Percentiles rank a stretch among this genome's conserved stretches.
Evolutionary conservation across 2,888 invertebrate species (phyloP).

Genomic region (Cheilosia variabilis): DNA sequence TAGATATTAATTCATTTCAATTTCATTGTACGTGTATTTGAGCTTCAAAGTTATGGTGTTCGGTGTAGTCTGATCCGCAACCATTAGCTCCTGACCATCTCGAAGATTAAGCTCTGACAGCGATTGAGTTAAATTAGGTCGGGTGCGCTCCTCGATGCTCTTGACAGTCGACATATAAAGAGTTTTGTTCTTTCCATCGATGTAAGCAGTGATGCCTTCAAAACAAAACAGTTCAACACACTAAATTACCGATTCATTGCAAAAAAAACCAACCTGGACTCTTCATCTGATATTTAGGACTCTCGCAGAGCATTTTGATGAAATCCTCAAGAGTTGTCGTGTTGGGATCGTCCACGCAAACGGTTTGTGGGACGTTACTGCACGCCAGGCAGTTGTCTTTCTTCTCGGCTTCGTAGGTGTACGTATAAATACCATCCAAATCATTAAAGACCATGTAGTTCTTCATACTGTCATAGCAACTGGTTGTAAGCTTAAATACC

Average conservation of each 20-base stretch:
- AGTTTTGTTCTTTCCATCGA: conserved; percentile 94
- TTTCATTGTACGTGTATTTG: conserved; percentile 87
- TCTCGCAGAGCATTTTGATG: conserved; percentile 91
- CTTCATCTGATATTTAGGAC: conserved; percentile 93
- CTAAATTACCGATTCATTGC: background rate
- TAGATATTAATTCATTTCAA: conserved; percentile 81
- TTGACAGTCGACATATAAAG: conserved; percentile 96
- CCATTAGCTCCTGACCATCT: conserved; percentile 93
- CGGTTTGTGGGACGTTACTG: conserved; percentile 88
- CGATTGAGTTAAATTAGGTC: conserved; percentile 94
- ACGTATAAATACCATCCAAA: conserved; percentile 97
- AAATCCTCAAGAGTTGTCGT: conserved; percentile 91
- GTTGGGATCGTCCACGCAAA: conserved; percentile 86
- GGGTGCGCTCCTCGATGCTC: conserved; percentile 95
- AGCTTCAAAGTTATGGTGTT: conserved; percentile 91
- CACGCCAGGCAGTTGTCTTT: conserved; percentile 95
- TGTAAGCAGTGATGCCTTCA: conserved; percentile 90
- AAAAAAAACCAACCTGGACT: conserved; percentile 86
- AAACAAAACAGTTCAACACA: conserved; percentile 4
- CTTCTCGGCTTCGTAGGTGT: conserved; percentile 96
- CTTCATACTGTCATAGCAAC: conserved; percentile 94
- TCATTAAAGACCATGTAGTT: conserved; percentile 99
- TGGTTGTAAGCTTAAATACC: conserved; percentile 98
- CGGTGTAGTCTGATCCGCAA: conserved; percentile 96
- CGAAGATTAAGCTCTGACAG: conserved; percentile 92